Base-by-base conservation (phyloP, 2,113 vertebrate species). In the Psilopogon haemacephalus region DNA sequence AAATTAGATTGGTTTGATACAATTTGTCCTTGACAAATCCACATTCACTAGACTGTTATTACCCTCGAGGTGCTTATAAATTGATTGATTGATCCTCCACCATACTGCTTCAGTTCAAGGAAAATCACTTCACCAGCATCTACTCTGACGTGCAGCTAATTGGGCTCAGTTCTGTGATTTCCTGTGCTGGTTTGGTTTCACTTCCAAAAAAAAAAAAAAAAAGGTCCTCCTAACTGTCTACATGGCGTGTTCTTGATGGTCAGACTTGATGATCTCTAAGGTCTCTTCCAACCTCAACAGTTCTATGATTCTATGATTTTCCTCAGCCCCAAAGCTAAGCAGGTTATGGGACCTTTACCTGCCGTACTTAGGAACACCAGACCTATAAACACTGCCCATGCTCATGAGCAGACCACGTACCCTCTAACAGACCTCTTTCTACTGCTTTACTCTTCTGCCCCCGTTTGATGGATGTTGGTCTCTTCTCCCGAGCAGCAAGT, bases 11-110 rank as follows among this genome's bases (percentile, higher is more conserved):
- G 90, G 72, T 84, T 92, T 96, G 96, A 96, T 94, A 94, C 88
- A 94, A 96, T 96, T 96, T 96, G 94, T 95, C 94, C 94, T 90
- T 95, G 94, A 96, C 88, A 94, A 96, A 96, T 96, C 94, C 80
- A 3, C 88, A 91, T 96, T 95, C 93, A 75, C 90, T 88, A 90
- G 93, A 42, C 95, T 89, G 67, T 95, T 94, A 95, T 95, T 95
- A 91, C 92, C 92, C 94, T 93, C 32, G 54, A 96, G 94, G 90
- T 96, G 93, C 85, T 95, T 93, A 93, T 88, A 96, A 94, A 94
- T 92, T 90, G 92, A 94, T 96, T 96, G 95, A 95, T 93, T 94
- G 95, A 90, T 94, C 69, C 65, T 91, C 78, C 60, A 86, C 72
- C 82, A 83, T 60, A 63, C 79, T 0, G 69, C 60, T 85, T 83